A percentile compares a stretch with the other conserved stretches of the same genome.
Evolutionary conservation across 2,888 invertebrate species (phyloP).

Genomic region (Carcina quercana): DNA sequence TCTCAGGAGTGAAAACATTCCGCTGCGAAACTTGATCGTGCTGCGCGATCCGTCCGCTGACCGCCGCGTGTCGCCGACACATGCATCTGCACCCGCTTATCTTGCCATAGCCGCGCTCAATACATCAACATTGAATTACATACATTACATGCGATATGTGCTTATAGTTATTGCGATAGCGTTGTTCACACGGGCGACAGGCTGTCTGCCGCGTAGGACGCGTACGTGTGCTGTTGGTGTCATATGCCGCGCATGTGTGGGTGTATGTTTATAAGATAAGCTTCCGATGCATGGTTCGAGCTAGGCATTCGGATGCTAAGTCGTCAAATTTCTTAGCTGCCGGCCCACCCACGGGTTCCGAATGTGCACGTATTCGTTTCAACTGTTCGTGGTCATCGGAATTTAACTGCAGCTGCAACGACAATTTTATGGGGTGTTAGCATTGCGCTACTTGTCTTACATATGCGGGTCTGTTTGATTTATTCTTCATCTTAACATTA

Average conservation of each 20-base stretch:
- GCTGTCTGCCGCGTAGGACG: conserved; percentile 64
- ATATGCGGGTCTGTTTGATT: no score
- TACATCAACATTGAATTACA: conserved; percentile 58
- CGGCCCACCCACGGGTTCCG: conserved; percentile 47
- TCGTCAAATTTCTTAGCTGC: conserved; percentile 50
- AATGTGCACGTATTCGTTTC: conserved; percentile 19
- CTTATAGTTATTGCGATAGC: conserved; percentile 60
- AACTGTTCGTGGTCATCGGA: background rate
- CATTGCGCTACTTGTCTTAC: no score
- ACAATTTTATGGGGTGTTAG: conserved; percentile 3
- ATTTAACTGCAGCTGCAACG: conserved; percentile 3
- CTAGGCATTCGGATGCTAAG: conserved; percentile 59
- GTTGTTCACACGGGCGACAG: conserved; percentile 67
- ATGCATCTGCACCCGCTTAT: conserved; percentile 38
- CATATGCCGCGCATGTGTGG: conserved; percentile 46
- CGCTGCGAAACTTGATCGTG: conserved; percentile 32
- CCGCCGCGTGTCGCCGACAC: conserved; percentile 21
- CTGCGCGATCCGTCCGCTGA: no score
- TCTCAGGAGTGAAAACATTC: conserved; percentile 9
- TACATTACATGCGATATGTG: conserved; percentile 48
- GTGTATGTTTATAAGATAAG: conserved; percentile 68
- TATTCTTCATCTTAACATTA: no score
- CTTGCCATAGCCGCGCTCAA: conserved; percentile 38
- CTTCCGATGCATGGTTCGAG: conserved; percentile 62
- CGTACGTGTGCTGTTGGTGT: conserved; percentile 58